Evolutionary conservation across 2,113 vertebrate genomes (phyloP), one percentile per base, ranked within the genome.

Genomic region (Pteruthius melanotis): DNA sequence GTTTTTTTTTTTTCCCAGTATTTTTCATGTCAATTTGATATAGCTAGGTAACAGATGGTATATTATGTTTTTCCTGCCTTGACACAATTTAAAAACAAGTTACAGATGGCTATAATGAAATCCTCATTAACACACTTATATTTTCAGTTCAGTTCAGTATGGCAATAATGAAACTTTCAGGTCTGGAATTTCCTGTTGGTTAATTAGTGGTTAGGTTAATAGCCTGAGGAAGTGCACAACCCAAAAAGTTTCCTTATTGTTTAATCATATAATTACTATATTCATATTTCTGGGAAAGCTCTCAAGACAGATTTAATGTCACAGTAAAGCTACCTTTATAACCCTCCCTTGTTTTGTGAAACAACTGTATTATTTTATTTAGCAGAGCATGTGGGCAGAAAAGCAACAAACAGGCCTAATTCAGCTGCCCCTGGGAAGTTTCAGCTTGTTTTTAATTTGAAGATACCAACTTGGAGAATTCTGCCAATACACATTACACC

Each of bases 141-240:
- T 93, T 96, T 94, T 89, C 85, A 96, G n/a, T n/a, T n/a, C 59
- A 94, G 71, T 92, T 95, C 84, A 93, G 17, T 69, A 92, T 60
- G 93, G 56, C 83, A 85, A 89, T 84, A 97, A 94, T 83, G 86
- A 95, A 95, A 91, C 65, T 85, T 96, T 63, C 92, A 57, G 60
- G 71, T 93, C 94, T 93, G 50, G 69, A 86, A 96, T 93, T 96
- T 96, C 93, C 91, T 84, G 83, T 83, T 50, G 37, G 68, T 95
- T 97, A 97, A 97, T 96, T 94, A 94, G 90, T 59, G 87, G 89
- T 94, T 96, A 93, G 87, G 93, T 94, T 90, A 91, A 94, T 66
- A 95, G 60, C 71, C 91, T 33, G 54, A 92, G 83, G 93, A 96
- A 97, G 91, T 86, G 49, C 35, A 90, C 94, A 90, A 75, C 61